Percentiles rank a stretch among this genome's conserved stretches.
Conservation (phyloP, 1,140 invertebrate species). For the Hylaeus volcanicus region DNA sequence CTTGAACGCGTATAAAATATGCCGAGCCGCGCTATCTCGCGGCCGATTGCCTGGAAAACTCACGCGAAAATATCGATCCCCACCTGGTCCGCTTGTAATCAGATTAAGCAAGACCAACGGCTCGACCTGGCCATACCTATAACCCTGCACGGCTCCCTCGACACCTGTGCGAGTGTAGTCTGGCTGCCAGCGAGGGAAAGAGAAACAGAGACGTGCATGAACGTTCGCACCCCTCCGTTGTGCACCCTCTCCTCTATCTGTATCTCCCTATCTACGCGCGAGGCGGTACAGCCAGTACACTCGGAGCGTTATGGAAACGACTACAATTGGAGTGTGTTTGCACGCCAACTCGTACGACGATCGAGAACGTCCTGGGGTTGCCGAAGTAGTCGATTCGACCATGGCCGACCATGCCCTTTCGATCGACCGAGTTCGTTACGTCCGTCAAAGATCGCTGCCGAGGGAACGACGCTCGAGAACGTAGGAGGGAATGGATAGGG, state of each 20-base stretch:
- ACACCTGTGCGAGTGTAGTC: conserved; percentile 37
- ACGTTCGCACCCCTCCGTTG: conserved; percentile 42
- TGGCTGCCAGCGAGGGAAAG: background rate
- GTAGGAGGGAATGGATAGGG: too few species aligned
- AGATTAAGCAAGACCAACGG: conserved; percentile 70
- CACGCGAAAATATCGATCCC: conserved; percentile 78
- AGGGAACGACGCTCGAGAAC: too few species aligned
- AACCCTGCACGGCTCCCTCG: conserved; percentile 50
- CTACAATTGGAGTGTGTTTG: conserved; percentile 40
- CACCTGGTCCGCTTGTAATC: conserved; percentile 64
- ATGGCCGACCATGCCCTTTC: too few species aligned
- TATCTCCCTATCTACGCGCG: conserved; percentile 46
- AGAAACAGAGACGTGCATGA: conserved; percentile 4
- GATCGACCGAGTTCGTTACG: too few species aligned
- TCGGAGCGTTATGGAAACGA: conserved; percentile 49
- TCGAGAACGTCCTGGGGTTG: conserved; percentile 28
- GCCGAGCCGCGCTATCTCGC: conserved; percentile 73
- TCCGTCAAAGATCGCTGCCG: too few species aligned
- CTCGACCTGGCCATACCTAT: conserved; percentile 63
- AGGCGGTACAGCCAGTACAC: conserved; percentile 32
- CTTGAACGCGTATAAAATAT: conserved; percentile 74
- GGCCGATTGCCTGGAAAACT: conserved; percentile 77
- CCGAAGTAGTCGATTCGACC: conserved; percentile 11
- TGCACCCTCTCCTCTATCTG: conserved; percentile 42
- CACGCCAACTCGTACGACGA: conserved; percentile 15